Evolutionary conservation across 2,888 invertebrate genomes (phyloP).

Genomic region (Plebejus anna): DNA sequence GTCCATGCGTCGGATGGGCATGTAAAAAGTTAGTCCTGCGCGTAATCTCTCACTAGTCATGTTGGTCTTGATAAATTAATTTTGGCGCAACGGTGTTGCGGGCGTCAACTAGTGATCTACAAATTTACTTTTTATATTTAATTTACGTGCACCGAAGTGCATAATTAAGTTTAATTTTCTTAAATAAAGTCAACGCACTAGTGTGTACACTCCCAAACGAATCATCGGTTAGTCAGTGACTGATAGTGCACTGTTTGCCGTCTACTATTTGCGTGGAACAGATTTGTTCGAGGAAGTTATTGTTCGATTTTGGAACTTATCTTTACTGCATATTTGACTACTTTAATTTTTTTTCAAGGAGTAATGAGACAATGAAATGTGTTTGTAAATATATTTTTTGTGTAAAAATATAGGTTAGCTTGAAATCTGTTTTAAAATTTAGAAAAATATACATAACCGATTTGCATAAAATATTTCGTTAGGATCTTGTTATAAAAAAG

Average conservation of each 20-base stretch:
- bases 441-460: no score
- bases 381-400: no score
- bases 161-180: not conserved
- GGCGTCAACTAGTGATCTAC: no score
- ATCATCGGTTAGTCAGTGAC: constrained; percentile 17
- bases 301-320: constrained; percentile 11
- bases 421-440: no score
- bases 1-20: no score
- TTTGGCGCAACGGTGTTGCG: no score
- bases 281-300: constrained; percentile 5
- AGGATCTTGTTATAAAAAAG: no score
- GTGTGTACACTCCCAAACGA: not conserved
- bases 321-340: not conserved
- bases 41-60: no score
- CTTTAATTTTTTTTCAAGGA: not conserved
- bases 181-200: not conserved
- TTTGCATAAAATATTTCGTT: no score
- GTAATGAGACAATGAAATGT: not conserved
- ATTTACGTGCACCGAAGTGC: not conserved
- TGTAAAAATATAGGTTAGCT: no score
- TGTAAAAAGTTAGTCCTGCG: no score
- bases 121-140: not conserved
- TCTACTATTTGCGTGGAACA: not conserved
- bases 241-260: constrained; percentile 17
- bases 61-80: no score